Evolutionary conservation across 2,888 invertebrate genomes (phyloP).

Genomic region (Cataglyphis rosenhaueri): DNA sequence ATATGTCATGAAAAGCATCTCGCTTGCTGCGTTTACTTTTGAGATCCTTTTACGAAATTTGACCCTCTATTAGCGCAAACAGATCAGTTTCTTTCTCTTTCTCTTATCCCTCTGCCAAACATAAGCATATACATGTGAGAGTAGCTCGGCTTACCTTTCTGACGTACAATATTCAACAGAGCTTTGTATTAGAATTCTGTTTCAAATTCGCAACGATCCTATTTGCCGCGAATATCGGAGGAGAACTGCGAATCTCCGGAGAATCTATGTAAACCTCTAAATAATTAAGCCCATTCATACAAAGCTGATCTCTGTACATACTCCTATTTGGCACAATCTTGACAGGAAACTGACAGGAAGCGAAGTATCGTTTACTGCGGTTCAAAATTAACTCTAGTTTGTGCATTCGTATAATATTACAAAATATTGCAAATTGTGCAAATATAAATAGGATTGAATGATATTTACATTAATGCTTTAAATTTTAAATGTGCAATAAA

Average conservation of each 20-base stretch:
- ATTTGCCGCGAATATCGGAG: neutral
- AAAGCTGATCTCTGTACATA: neutral
- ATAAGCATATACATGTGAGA: neutral
- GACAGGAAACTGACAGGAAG: constrained; percentile 6
- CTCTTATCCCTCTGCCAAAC: neutral
- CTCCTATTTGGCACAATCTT: constrained; percentile 5
- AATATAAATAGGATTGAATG: neutral
- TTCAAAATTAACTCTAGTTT: neutral
- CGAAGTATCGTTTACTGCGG: neutral
- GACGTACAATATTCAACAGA: constrained; percentile 34
- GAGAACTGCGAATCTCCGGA: constrained; percentile 16
- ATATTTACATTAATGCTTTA: neutral
- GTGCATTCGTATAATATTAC: neutral
- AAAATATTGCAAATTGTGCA: neutral
- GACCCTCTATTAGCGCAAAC: constrained; percentile 4
- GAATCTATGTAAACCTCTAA: constrained; percentile 36
- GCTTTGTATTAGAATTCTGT: constrained; percentile 15
- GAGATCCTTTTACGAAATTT: constrained; percentile 31
- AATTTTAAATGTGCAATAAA: neutral
- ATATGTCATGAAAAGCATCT: constrained; percentile 22
- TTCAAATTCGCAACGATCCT: constrained; percentile 48
- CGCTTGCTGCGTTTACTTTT: neutral
- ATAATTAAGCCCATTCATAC: constrained; percentile 46
- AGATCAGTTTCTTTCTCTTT: neutral
- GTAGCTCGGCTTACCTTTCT: neutral